phyloP scores from a whole-genome alignment of 1,140 invertebrate genomes.

The Zelostemma sp. region DNA sequence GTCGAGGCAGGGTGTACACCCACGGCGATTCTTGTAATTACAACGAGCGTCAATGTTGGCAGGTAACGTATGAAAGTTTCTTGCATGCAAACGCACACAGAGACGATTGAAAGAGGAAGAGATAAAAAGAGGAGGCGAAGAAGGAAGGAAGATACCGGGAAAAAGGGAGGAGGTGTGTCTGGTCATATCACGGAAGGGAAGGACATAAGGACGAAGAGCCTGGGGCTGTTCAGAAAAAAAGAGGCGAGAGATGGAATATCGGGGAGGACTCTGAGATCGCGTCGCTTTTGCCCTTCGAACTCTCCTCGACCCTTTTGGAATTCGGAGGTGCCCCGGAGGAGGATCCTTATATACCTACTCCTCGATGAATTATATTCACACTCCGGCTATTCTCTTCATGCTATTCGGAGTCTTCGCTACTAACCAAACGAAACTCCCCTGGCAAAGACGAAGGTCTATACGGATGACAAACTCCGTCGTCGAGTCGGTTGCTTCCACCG shows the following conservation, averaged over 20 bases:
- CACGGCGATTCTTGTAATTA: constrained; percentile 58
- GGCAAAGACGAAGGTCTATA: constrained; percentile 31
- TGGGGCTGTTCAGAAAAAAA: constrained; percentile 19
- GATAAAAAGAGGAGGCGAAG: constrained; percentile 14
- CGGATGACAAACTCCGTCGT: constrained; percentile 7
- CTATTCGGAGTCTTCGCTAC: too few species aligned
- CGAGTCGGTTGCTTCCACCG: background rate
- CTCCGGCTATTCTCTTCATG: constrained; percentile 42
- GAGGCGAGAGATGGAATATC: constrained; percentile 3
- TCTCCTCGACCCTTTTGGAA: background rate
- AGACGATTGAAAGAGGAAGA: constrained; percentile 11
- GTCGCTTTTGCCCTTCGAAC: constrained; percentile 28
- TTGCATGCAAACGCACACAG: constrained; percentile 32
- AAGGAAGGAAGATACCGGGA: constrained; percentile 25
- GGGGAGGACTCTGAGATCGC: constrained; percentile 10
- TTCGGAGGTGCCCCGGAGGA: background rate
- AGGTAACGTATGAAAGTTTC: constrained; percentile 51
- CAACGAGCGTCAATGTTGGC: constrained; percentile 51
- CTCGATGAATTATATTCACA: constrained; percentile 46
- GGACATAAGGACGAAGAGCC: constrained; percentile 39
- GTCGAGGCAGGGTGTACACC: constrained; percentile 50
- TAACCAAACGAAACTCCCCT: constrained; percentile 28
- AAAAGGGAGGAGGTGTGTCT: constrained; percentile 39
- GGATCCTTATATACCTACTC: constrained; percentile 41
- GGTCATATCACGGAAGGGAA: constrained; percentile 40